A percentile compares a stretch with the other conserved stretches of the same genome.
These are phyloP conservation scores for Actias luna DNA, from an alignment of 2,888 invertebrate genomes.

Conservation along the genomic window DNA sequence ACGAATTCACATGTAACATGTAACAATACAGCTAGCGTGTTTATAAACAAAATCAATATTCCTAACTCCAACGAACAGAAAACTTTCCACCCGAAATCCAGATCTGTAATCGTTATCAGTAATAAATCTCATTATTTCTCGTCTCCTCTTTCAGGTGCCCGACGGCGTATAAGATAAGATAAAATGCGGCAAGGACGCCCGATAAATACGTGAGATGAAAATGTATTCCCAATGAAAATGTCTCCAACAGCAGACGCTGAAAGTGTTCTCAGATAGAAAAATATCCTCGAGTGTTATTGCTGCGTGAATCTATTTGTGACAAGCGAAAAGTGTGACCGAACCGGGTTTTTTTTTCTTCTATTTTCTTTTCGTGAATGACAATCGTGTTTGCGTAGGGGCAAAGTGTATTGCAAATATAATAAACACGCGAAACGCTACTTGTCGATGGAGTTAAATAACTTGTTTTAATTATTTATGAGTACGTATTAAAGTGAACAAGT, in stretches of 20 bases:
- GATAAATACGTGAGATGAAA: slow-evolving; percentile 9
- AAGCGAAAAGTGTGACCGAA: slow-evolving; percentile 5
- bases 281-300: background rate
- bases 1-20: too few relatives aligned
- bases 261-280: background rate
- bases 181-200: slow-evolving; percentile 24
- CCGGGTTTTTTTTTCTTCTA: too few relatives aligned
- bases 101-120: background rate
- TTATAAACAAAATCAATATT: background rate
- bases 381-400: slow-evolving; percentile 4
- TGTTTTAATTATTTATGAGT: background rate
- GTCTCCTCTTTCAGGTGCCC: slow-evolving; percentile 28
- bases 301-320: background rate
- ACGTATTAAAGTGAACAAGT: background rate
- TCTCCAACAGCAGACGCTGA: slow-evolving; percentile 1
- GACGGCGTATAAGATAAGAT: slow-evolving; percentile 27
- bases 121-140: slow-evolving; percentile 20
- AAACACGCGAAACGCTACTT: too few relatives aligned
- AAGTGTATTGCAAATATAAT: slow-evolving; percentile 6
- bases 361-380: background rate
- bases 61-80: background rate
- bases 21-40: too few relatives aligned
- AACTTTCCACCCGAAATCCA: background rate
- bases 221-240: slow-evolving; percentile 9
- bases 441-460: too few relatives aligned